Conservation (phyloP, 2,888 invertebrate species). For the Villa cingulata region DNA sequence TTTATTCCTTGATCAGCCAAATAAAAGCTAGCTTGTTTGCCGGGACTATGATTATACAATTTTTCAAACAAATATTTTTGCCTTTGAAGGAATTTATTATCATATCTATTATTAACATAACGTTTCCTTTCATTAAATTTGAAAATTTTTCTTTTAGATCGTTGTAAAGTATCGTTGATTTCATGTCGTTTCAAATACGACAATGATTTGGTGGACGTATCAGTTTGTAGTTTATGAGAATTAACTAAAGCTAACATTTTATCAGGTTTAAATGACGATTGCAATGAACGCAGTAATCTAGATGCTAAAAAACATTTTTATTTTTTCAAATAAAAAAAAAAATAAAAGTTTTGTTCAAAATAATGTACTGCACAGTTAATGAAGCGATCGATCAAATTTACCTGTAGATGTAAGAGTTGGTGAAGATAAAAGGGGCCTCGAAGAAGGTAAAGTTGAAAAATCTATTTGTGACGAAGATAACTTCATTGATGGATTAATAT, state of each 20-base stretch:
- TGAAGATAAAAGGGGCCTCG: background rate
- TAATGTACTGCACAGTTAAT: too few species aligned
- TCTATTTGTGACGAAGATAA: conserved; percentile 5
- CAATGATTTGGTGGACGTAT: conserved; percentile 6
- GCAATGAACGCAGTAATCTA: too few species aligned
- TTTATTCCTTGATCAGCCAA: conserved; percentile 8
- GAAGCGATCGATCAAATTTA: too few species aligned
- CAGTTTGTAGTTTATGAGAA: too few species aligned
- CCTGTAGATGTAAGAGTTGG: too few species aligned
- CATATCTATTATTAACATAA: background rate
- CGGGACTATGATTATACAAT: background rate
- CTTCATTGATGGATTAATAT: conserved; percentile 6
- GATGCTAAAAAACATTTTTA: too few species aligned
- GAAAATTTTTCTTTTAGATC: conserved; percentile 12
- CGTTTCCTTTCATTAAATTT: conserved; percentile 4
- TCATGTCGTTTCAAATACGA: conserved; percentile 11
- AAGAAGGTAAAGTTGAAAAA: background rate
- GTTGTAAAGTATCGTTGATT: conserved; percentile 1
- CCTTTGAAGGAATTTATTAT: background rate
- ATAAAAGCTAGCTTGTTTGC: conserved; percentile 1
- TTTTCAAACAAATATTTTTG: conserved; percentile 1
- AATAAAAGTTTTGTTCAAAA: too few species aligned
- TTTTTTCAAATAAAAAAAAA: too few species aligned
- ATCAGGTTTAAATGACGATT: too few species aligned
- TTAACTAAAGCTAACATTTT: too few species aligned